phyloP scores from a whole-genome alignment of 2,797 vertebrate genomes.

The Notoglanidium macrostoma region DNA sequence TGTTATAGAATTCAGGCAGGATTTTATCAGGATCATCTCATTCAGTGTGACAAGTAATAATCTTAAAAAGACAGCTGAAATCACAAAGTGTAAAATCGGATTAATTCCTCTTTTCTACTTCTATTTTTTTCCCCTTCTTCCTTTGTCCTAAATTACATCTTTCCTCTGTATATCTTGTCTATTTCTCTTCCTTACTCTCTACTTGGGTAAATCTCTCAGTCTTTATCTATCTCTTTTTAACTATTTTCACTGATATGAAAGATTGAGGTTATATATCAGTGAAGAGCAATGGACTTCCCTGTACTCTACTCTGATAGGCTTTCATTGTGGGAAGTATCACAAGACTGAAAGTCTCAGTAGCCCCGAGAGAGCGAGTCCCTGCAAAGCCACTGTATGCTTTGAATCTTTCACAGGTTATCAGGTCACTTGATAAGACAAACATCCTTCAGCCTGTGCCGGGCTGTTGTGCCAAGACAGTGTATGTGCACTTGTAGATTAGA shows the following conservation, averaged over 20 bases:
- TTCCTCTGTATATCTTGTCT: slow-evolving; percentile 30
- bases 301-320: slow-evolving; percentile 10
- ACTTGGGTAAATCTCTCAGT: not conserved
- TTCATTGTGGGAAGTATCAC: slow-evolving; percentile 4
- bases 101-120: not conserved
- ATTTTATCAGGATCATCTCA: not conserved
- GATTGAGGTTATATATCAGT: slow-evolving; percentile 19
- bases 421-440: slow-evolving; percentile 4
- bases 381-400: not conserved
- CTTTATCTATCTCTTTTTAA: slow-evolving; percentile 1
- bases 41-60: slow-evolving; percentile 1
- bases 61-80: not conserved
- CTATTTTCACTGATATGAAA: slow-evolving; percentile 13
- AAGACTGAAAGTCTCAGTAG: not conserved
- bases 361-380: not conserved
- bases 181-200: not conserved
- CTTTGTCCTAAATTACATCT: slow-evolving; percentile 58
- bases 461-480: not conserved
- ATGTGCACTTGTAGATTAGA: slow-evolving; percentile 8
- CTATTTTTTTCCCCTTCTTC: not conserved
- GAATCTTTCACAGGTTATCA: slow-evolving; percentile 32
- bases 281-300: slow-evolving; percentile 10
- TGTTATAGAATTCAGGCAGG: not conserved
- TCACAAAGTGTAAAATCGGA: not conserved
- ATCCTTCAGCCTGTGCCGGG: not conserved